Base-by-base conservation (phyloP, 2,113 vertebrate genomes). In the Mellivora capensis region DNA sequence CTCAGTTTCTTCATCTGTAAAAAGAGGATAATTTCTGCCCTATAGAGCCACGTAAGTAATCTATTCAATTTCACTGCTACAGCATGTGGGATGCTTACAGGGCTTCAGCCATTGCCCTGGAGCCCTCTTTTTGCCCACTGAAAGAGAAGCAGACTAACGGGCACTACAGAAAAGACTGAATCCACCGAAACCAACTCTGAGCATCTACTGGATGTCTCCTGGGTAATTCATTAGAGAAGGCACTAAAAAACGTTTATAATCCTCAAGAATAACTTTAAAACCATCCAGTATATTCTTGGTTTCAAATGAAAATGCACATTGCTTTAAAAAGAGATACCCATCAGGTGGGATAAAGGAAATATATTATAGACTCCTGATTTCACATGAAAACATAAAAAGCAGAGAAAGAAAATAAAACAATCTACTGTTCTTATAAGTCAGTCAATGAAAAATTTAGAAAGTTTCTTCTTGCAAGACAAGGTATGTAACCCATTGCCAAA, bases 391-490 rank as follows among this genome's bases (percentile, higher is more conserved):
- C 11, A 71, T 39, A 64, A 81, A 94, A 61, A 59, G 87, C 23
- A 54, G 20, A 81, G 49, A 29, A 84, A 86, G 52, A 80, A 95
- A 67, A 81, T 27, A 91, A 95, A 54, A 44, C 2, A 91, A 77
- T 39, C 21, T 74, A 64, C 4, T 71, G 8, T 0, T 77, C 13
- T 82, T 93, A 64, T 42, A 96, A 67, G 21, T 64, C 21, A 87
- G 27, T 87, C 42, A 85, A 81, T 93, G 57, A 94, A 97, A 96
- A 72, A 42, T 67, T 64, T 67, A 91, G 57, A 69, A 20, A 81
- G 1, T 42, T 69, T 85, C 72, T 88, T 87, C 14, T 76, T 96
- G 31, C 82, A 90, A 96, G 52, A 94, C 62, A 93, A 93, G 93
- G 85, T 71, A 82, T 9, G 37, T 15, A 77, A 85, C 34, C 23